Conservation (phyloP, 2,888 invertebrate genomes). For the Drosophila paracracens region DNA sequence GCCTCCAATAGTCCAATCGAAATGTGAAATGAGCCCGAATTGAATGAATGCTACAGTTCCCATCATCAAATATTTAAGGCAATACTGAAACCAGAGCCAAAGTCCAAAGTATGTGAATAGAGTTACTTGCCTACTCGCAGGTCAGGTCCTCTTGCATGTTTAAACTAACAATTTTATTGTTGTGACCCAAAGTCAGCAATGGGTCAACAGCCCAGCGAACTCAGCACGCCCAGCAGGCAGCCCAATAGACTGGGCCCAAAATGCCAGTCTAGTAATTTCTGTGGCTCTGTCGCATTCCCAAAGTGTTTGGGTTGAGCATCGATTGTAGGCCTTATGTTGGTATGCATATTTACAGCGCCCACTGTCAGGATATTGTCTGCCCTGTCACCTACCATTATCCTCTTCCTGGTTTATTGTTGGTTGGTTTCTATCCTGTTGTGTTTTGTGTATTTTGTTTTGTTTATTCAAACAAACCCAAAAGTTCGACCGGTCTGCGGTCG, state of each 20-base stretch:
- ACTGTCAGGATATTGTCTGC: conserved; percentile 2
- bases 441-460: conserved; percentile 54
- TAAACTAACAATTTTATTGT: conserved; percentile 74
- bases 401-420: conserved; percentile 60
- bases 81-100: conserved; percentile 14
- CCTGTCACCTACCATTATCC: not conserved
- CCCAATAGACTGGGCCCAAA: conserved; percentile 16
- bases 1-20: not conserved
- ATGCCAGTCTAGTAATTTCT: conserved; percentile 14
- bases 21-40: conserved; percentile 14
- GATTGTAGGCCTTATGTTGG: conserved; percentile 39
- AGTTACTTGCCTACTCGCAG: not conserved
- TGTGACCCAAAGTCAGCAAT: conserved; percentile 50
- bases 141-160: conserved; percentile 49
- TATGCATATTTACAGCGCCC: conserved; percentile 31
- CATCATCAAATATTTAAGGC: conserved; percentile 75
- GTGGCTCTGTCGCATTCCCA: not conserved
- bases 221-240: conserved; percentile 1
- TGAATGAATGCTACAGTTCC: conserved; percentile 59
- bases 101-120: conserved; percentile 18
- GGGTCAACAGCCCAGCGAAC: conserved; percentile 39
- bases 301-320: conserved; percentile 43
- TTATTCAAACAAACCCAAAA: conserved; percentile 68
- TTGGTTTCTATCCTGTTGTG: conserved; percentile 37
- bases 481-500: conserved; percentile 55